Evolutionary conservation across 2,113 vertebrate species (phyloP).

Genomic region (Periophthalmus modestus): DNA sequence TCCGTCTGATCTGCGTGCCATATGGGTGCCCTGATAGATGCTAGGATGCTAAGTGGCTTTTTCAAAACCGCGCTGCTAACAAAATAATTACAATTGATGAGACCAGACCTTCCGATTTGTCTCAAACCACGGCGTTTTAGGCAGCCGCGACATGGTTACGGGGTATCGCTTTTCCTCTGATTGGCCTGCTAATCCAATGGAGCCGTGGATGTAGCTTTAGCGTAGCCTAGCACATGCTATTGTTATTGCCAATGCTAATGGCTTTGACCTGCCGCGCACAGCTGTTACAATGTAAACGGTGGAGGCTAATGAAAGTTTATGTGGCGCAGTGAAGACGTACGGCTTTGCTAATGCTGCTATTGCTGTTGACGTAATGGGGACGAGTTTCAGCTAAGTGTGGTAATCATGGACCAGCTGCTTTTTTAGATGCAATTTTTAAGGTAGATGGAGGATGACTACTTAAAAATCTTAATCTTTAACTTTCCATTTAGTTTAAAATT

Average conservation of each 20-base stretch:
- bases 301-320: slow-evolving; percentile 61
- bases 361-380: background rate
- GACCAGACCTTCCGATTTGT: slow-evolving; percentile 70
- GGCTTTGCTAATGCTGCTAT: slow-evolving; percentile 30
- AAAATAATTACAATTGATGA: slow-evolving; percentile 78
- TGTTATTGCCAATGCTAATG: slow-evolving; percentile 61
- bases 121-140: slow-evolving; percentile 52
- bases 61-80: slow-evolving; percentile 62
- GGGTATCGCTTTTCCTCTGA: slow-evolving; percentile 69
- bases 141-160: slow-evolving; percentile 58
- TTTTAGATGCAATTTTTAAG: background rate
- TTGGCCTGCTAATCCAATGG: slow-evolving; percentile 66
- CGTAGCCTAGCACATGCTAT: slow-evolving; percentile 48
- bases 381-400: slow-evolving; percentile 11
- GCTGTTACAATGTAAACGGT: slow-evolving; percentile 33
- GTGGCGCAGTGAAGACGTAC: slow-evolving; percentile 44
- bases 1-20: slow-evolving; percentile 64
- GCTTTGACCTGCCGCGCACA: slow-evolving; percentile 40
- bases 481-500: too few species aligned
- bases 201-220: slow-evolving; percentile 41
- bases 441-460: background rate
- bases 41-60: slow-evolving; percentile 69
- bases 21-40: slow-evolving; percentile 76
- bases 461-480: background rate
- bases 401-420: background rate